Base-by-base conservation (phyloP, 2,113 vertebrate genomes). In the Macaca mulatta region DNA sequence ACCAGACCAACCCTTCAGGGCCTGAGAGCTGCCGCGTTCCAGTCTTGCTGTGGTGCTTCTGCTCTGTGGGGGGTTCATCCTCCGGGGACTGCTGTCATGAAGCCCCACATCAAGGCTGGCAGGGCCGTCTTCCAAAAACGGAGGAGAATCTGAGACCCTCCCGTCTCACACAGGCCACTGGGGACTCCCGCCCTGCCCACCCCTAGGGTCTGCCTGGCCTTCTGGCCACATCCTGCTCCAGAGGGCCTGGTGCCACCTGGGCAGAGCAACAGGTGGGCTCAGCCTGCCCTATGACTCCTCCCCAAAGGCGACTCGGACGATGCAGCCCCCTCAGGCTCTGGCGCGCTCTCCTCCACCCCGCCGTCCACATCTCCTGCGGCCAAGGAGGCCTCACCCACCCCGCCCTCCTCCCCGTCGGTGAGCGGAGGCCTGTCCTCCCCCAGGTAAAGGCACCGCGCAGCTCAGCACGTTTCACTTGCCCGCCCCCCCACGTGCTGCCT, bases 301-400 rank as follows among this genome's bases (percentile, higher is more conserved):
- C 94, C 97, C 82, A 61, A 98, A 99, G 99, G 99, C 80, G 99
- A 99, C 98, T 99, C 99, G 2, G 99, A 99, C n/a, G 99, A 99
- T 0, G 99, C 99, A 1, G 99, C 99, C 20, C 99, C 99, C 45
- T 98, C 99, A 27, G 98, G 99, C 93, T 99, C 99, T 45, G 98
- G 98, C 22, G 98, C 99, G 89, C 99, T 99, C 75, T 99, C 99
- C 78, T 99, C 99, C 94, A 99, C 99, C 32, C 99, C 99, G 3
- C 99, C 99, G 3, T 99, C 99, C 88, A 98, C 99, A 6, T 99
- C 99, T 72, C 99, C 99, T 1, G 99, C 99, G 12, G 97, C 99
- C 96, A 99, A 99, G 98, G 99, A 99, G 97, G 99, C 99, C 14
- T 99, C 99, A 0, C 99, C 99, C 81, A 99, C 99, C 0, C 99